Conservation (phyloP, 2,888 invertebrate genomes). For the Cantharis flavilabris region DNA sequence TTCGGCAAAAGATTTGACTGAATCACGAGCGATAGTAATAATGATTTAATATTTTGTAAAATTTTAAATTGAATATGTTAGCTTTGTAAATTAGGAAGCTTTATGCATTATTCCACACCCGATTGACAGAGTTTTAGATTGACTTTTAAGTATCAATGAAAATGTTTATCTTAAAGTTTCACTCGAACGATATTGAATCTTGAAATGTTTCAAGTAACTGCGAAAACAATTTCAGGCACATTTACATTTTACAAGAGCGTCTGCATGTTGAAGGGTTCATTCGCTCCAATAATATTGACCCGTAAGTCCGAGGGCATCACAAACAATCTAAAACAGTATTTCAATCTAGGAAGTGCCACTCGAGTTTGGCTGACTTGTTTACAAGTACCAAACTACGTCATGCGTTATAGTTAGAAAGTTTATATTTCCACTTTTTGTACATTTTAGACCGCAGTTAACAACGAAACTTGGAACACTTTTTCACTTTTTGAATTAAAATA, state of each 20-base stretch:
- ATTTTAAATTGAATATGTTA: not conserved
- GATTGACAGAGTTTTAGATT: not conserved
- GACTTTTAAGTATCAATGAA: not conserved
- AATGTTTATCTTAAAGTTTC: constrained; percentile 4
- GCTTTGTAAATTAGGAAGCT: not conserved
- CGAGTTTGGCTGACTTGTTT: constrained; percentile 42
- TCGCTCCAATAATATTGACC: constrained; percentile 31
- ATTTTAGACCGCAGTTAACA: constrained; percentile 9
- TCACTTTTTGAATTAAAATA: constrained; percentile 10
- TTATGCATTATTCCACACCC: not conserved
- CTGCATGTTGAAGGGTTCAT: constrained; percentile 30
- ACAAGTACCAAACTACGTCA: constrained; percentile 30
- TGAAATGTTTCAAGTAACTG: constrained; percentile 12
- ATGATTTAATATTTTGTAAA: not conserved
- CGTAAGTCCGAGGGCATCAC: constrained; percentile 37
- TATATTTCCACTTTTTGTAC: constrained; percentile 6
- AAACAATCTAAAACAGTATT: constrained; percentile 44
- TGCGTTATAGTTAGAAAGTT: constrained; percentile 25
- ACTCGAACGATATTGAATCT: constrained; percentile 15
- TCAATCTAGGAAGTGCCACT: constrained; percentile 44
- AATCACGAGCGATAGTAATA: not conserved
- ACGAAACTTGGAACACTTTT: constrained; percentile 4
- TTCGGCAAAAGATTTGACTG: not conserved
- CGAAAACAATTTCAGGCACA: constrained; percentile 22
- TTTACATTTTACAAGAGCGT: constrained; percentile 29